These are phyloP conservation scores for Entomyzon cyanotis DNA, from an alignment of 2,113 vertebrate species.

Conservation along the genomic window DNA sequence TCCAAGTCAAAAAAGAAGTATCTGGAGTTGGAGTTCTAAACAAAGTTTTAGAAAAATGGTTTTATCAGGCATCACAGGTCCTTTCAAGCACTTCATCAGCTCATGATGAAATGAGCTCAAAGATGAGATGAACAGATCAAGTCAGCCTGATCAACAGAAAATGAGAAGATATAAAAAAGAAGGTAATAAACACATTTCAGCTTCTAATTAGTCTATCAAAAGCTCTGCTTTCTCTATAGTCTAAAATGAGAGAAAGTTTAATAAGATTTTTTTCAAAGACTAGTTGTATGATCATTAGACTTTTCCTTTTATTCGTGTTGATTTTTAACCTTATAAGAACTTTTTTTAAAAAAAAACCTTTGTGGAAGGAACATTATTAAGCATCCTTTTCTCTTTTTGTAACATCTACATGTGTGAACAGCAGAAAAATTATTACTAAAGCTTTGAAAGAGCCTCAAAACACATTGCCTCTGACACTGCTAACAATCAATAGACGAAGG, in stretches of 20 bases:
- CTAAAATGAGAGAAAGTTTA: conserved; percentile 31
- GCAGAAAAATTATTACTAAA: background rate
- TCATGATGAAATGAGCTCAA: conserved; percentile 42
- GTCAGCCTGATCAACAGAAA: background rate
- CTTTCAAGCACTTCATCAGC: conserved; percentile 14
- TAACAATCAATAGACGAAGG: background rate
- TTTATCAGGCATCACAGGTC: background rate
- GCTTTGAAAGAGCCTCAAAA: conserved; percentile 22
- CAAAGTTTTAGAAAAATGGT: conserved; percentile 10
- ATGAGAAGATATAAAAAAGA: background rate
- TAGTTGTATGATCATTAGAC: background rate
- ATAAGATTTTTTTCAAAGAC: conserved; percentile 34
- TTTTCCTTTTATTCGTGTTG: conserved; percentile 4
- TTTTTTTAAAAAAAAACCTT: background rate
- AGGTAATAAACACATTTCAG: conserved; percentile 53
- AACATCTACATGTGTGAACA: background rate
- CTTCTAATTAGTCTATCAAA: conserved; percentile 58
- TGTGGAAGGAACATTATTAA: conserved; percentile 23
- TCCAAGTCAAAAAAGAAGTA: background rate
- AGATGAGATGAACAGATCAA: background rate
- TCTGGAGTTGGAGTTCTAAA: background rate
- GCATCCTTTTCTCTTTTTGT: background rate
- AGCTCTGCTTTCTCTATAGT: conserved; percentile 1
- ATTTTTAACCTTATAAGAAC: conserved; percentile 40
- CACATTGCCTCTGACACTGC: background rate